Percentiles rank a stretch among this genome's conserved stretches.
Evolutionary conservation across 2,113 vertebrate genomes (phyloP).

Genomic region (Grammomys surdaster): DNA sequence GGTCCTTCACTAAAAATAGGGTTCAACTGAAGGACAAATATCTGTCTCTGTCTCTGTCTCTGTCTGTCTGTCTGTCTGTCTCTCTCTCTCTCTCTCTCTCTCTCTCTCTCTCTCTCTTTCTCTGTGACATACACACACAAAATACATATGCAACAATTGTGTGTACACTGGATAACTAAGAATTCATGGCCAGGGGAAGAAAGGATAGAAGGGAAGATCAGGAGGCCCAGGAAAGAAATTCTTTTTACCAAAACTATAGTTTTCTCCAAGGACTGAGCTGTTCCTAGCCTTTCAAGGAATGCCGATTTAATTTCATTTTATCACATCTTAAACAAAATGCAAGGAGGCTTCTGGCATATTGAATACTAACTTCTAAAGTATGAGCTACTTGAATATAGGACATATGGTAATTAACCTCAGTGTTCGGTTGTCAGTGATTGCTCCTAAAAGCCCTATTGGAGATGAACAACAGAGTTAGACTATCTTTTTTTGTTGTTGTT

Average conservation of each 20-base stretch:
- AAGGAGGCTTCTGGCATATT: background rate
- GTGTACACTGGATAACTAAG: background rate
- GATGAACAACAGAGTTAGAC: background rate
- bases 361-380: background rate
- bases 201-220: background rate
- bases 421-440: background rate
- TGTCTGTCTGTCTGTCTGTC: too few relatives aligned
- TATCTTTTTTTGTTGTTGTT: background rate
- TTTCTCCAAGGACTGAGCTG: constrained; percentile 14
- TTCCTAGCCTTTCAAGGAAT: background rate
- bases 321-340: background rate
- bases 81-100: too few relatives aligned
- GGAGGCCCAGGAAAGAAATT: background rate
- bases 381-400: background rate
- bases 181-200: background rate
- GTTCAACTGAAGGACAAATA: background rate
- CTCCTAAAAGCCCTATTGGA: background rate
- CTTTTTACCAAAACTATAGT: background rate
- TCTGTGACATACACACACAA: too few relatives aligned
- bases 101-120: too few relatives aligned
- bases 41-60: too few relatives aligned
- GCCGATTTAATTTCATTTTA: constrained; percentile 23
- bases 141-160: too few relatives aligned
- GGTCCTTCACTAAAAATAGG: background rate
- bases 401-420: background rate